Evolutionary conservation across 2,888 invertebrate genomes (phyloP).

Genomic region (Heliconius hortense): DNA sequence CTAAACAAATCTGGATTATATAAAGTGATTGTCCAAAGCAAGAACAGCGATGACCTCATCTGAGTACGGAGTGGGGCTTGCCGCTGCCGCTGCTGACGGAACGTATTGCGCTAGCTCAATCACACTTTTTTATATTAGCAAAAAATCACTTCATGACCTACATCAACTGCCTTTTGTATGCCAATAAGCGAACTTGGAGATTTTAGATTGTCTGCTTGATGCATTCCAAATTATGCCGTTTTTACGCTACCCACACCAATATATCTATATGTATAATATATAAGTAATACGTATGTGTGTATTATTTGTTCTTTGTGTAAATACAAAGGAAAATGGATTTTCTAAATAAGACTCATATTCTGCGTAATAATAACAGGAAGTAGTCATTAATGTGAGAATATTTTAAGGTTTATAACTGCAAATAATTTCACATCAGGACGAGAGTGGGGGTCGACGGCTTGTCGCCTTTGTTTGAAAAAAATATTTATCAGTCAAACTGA

Average conservation of each 20-base stretch:
- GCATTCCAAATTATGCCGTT: neutral
- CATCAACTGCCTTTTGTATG: constrained; percentile 58
- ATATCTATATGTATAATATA: neutral
- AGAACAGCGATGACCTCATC: constrained; percentile 60
- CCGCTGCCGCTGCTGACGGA: constrained; percentile 40
- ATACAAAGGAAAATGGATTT: constrained; percentile 9
- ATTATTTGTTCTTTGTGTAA: constrained; percentile 16
- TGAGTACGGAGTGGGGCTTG: constrained; percentile 40
- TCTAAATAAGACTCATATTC: constrained; percentile 6
- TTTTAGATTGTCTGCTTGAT: constrained; percentile 19
- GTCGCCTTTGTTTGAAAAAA: constrained; percentile 10
- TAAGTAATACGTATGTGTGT: neutral
- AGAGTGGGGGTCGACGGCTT: constrained; percentile 6
- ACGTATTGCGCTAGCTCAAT: constrained; percentile 50
- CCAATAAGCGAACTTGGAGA: constrained; percentile 30
- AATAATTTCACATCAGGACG: constrained; percentile 8
- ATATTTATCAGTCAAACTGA: neutral
- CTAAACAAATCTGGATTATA: constrained; percentile 37
- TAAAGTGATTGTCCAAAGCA: constrained; percentile 39
- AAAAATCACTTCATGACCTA: constrained; percentile 72
- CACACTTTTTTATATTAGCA: constrained; percentile 58
- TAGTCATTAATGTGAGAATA: constrained; percentile 16
- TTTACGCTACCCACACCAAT: neutral
- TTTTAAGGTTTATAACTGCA: constrained; percentile 17
- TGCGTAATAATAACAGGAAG: constrained; percentile 19